Conservation (phyloP, 2,888 invertebrate genomes). For the Timema cristinae region DNA sequence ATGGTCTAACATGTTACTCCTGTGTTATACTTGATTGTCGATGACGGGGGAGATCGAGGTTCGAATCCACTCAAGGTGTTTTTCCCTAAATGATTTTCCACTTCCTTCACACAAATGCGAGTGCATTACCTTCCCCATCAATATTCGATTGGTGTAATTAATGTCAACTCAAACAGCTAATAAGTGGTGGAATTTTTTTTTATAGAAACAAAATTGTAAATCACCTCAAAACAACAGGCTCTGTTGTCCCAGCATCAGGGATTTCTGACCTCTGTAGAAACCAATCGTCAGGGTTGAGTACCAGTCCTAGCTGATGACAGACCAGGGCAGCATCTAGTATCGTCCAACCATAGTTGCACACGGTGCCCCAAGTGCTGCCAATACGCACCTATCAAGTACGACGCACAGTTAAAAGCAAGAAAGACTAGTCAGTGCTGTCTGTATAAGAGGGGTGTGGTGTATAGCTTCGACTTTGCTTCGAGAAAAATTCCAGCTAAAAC, state of each 20-base stretch:
- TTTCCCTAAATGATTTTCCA: too few species aligned
- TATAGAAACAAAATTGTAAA: neutral
- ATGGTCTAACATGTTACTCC: too few species aligned
- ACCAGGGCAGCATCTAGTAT: slow-evolving; percentile 86
- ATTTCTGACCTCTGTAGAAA: slow-evolving; percentile 76
- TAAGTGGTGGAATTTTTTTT: neutral
- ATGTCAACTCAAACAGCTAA: too few species aligned
- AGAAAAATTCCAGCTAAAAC: neutral
- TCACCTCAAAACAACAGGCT: slow-evolving; percentile 65
- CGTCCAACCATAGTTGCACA: slow-evolving; percentile 96
- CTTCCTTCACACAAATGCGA: too few species aligned
- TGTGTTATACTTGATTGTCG: too few species aligned
- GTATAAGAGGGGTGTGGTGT: neutral
- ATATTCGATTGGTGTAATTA: too few species aligned
- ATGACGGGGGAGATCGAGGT: too few species aligned
- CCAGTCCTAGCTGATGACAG: slow-evolving; percentile 91
- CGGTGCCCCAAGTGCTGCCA: slow-evolving; percentile 91
- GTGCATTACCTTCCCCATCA: too few species aligned
- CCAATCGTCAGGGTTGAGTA: slow-evolving; percentile 91
- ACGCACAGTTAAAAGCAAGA: neutral
- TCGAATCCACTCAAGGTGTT: too few species aligned
- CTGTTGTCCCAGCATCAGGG: slow-evolving; percentile 70
- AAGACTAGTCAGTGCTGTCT: neutral
- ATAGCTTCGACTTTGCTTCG: neutral
- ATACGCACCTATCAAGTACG: slow-evolving; percentile 58